phyloP scores from a whole-genome alignment of 2,888 invertebrate genomes.

The Liodrosophila aerea region DNA sequence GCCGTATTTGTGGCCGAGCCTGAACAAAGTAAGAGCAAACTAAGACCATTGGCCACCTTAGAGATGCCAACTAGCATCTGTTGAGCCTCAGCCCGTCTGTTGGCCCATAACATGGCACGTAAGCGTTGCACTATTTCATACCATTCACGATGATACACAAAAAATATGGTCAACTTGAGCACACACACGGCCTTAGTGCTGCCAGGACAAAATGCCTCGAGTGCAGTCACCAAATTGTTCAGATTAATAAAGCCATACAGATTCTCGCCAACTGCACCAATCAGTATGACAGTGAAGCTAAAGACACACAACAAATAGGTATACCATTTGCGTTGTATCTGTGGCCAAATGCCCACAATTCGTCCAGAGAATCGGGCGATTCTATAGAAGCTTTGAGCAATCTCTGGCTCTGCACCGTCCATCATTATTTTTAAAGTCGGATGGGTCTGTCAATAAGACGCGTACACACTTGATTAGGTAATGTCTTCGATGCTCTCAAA shows the following conservation, averaged over 20 bases:
- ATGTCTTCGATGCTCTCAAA: constrained; percentile 27
- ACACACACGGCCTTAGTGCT: constrained; percentile 75
- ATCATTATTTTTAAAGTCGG: constrained; percentile 22
- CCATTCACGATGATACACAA: constrained; percentile 64
- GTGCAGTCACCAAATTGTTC: constrained; percentile 65
- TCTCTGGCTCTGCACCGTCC: constrained; percentile 33
- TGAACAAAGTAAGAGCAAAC: constrained; percentile 61
- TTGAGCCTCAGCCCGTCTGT: constrained; percentile 36
- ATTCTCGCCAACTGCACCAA: constrained; percentile 74
- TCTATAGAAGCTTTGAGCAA: constrained; percentile 67
- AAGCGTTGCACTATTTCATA: constrained; percentile 57
- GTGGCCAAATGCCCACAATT: constrained; percentile 80
- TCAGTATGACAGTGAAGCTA: constrained; percentile 61
- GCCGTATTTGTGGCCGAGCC: constrained; percentile 68
- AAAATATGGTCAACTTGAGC: constrained; percentile 76
- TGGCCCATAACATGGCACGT: constrained; percentile 54
- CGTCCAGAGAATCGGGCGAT: constrained; percentile 69
- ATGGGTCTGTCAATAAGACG: too few relatives aligned
- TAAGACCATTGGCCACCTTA: constrained; percentile 52
- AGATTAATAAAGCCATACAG: constrained; percentile 72
- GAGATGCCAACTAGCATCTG: constrained; percentile 62
- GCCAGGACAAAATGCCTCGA: constrained; percentile 81
- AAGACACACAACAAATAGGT: constrained; percentile 58
- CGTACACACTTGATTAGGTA: constrained; percentile 2
- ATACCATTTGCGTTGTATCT: constrained; percentile 39